Base-by-base conservation (phyloP, 2,888 invertebrate genomes). In the Zhuqinia jingwanae region DNA sequence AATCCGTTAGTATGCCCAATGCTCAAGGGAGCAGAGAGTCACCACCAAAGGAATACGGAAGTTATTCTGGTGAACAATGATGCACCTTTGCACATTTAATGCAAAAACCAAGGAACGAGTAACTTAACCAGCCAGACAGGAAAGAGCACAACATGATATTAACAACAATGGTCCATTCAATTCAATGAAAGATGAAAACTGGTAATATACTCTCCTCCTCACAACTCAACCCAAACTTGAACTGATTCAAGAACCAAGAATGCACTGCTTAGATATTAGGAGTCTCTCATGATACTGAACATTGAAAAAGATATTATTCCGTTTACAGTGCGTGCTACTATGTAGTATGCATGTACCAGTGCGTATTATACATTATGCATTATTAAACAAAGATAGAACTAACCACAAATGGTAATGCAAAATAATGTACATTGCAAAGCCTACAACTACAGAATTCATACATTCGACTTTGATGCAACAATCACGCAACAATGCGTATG, bases 221-320 rank as follows among this genome's bases (percentile, higher is more conserved):
- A 42, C 76, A 8, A 20, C 65, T 70, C 70, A 81, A 70, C 30
- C 58, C 81, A 70, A 81, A 81, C 60, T 25, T 60, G 50, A 79
- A 79, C 81, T 81, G 81, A 70, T 58, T 81, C 58, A 58, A 81
- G 22, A 56, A 27, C n/a, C 45, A 42, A 13, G 63, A 53, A n/a
- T 81, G 58, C 70, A 56, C 56, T 70, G 70, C 58, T 50, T 17
- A 81, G 81, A 70, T 45, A 73, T 58, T 17, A n/a, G n/a, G n/a
- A n/a, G n/a, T n/a, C 36, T 70, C 81, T 70, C 50, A 47, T 2
- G n/a, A 22, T 45, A 30, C 1, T 50, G 50, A 36, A 6, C 36
- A 6, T 8, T 36, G 36, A 36, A 8, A 6, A 36, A 6, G 8
- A 36, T 36, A 36, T 36, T 36, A n/a, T 36, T 36, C 36, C 3